A percentile compares a stretch with the other conserved stretches of the same genome.
Conservation (phyloP, 2,888 invertebrate species). For the Idaea aversata region DNA sequence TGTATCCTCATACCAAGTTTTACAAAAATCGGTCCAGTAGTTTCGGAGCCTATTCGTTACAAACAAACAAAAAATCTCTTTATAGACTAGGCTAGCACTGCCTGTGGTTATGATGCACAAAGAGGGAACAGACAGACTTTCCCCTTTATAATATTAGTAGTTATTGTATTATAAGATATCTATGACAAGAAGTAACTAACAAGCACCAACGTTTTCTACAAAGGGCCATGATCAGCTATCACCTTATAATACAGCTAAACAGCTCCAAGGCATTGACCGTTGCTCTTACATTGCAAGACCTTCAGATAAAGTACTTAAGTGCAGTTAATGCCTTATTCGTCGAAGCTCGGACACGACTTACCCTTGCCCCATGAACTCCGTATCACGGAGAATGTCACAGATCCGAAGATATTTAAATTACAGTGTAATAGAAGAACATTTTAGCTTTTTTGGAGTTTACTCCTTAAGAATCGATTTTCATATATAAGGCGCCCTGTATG, state of each 20-base stretch:
- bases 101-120: no score
- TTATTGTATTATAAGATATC: not conserved
- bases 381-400: not conserved
- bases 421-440: no score
- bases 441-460: no score
- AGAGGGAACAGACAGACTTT: no score
- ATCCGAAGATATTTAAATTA: not conserved
- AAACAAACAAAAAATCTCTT: no score
- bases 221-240: not conserved
- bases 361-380: not conserved
- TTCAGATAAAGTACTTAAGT: not conserved
- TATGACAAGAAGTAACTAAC: not conserved
- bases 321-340: slow-evolving; percentile 1
- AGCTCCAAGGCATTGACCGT: not conserved
- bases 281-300: not conserved
- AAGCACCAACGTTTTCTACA: not conserved
- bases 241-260: not conserved
- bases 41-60: no score
- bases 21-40: no score
- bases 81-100: no score
- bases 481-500: no score
- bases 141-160: no score
- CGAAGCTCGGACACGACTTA: not conserved
- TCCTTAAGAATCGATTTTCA: no score
- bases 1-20: no score